These are phyloP conservation scores for Anguilla obscura DNA, from an alignment of 2,797 vertebrate species.

Conservation along the genomic window DNA sequence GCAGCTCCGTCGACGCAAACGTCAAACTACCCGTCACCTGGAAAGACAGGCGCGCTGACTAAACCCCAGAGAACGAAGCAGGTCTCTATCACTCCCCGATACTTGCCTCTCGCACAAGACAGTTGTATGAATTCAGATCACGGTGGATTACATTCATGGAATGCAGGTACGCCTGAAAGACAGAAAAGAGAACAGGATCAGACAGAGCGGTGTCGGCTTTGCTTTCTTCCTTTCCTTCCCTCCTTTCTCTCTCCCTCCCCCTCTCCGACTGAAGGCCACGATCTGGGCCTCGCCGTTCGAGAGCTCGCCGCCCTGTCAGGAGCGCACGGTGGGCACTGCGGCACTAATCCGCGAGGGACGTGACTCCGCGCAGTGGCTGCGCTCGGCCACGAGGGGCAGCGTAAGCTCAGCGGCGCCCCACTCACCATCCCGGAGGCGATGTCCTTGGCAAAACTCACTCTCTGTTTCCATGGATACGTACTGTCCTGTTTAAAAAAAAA, in stretches of 20 bases:
- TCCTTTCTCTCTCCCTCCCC: neutral
- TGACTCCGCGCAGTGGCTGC: conserved; percentile 28
- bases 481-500: conserved; percentile 74
- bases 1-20: conserved; percentile 16
- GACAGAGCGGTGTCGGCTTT: neutral
- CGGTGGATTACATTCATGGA: conserved; percentile 99
- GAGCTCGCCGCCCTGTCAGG: neutral
- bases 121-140: conserved; percentile 98
- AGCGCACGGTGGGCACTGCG: neutral
- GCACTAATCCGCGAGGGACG: neutral
- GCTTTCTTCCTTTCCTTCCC: neutral
- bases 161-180: conserved; percentile 88
- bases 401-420: conserved; percentile 27
- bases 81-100: neutral
- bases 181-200: conserved; percentile 31
- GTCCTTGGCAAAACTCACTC: conserved; percentile 94
- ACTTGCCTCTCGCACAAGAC: conserved; percentile 92
- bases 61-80: conserved; percentile 46
- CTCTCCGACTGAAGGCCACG: neutral
- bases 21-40: conserved; percentile 11
- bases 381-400: conserved; percentile 59
- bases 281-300: neutral
- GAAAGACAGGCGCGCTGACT: conserved; percentile 38
- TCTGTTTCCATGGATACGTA: conserved; percentile 89
- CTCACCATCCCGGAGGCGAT: conserved; percentile 94